Evolutionary conservation across 2,888 invertebrate genomes (phyloP).

Genomic region (Dusona sp.): DNA sequence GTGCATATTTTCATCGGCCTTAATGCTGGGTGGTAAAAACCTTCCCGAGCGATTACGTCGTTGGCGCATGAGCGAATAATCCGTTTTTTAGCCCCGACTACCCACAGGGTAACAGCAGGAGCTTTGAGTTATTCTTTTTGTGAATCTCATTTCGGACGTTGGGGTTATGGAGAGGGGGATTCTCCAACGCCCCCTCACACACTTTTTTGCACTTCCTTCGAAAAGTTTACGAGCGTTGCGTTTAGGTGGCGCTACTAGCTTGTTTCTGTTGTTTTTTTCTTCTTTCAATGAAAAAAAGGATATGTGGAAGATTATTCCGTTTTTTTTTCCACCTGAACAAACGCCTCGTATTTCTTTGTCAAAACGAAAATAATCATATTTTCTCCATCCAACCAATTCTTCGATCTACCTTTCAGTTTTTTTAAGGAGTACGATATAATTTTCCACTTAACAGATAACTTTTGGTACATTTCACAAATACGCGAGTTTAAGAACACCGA

Average conservation of each 20-base stretch:
- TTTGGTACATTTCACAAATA: not conserved
- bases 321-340: constrained; percentile 61
- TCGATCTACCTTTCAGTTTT: not conserved
- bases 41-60: constrained; percentile 52
- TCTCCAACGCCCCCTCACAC: constrained; percentile 9
- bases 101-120: not conserved
- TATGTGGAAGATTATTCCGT: constrained; percentile 70
- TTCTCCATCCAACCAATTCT: not conserved
- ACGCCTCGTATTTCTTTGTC: constrained; percentile 4
- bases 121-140: constrained; percentile 13
- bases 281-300: constrained; percentile 60
- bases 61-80: constrained; percentile 54
- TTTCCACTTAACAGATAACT: not conserved
- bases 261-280: constrained; percentile 41
- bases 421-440: not conserved
- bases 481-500: not conserved
- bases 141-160: constrained; percentile 29
- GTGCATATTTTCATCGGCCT: constrained; percentile 25
- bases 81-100: constrained; percentile 26
- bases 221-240: constrained; percentile 17
- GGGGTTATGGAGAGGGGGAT: constrained; percentile 22
- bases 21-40: constrained; percentile 42
- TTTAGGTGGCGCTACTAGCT: constrained; percentile 46
- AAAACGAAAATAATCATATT: not conserved
- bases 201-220: constrained; percentile 8